Evolutionary conservation across 1,140 invertebrate species (phyloP).

Genomic region (Trachelipus rathkii): DNA sequence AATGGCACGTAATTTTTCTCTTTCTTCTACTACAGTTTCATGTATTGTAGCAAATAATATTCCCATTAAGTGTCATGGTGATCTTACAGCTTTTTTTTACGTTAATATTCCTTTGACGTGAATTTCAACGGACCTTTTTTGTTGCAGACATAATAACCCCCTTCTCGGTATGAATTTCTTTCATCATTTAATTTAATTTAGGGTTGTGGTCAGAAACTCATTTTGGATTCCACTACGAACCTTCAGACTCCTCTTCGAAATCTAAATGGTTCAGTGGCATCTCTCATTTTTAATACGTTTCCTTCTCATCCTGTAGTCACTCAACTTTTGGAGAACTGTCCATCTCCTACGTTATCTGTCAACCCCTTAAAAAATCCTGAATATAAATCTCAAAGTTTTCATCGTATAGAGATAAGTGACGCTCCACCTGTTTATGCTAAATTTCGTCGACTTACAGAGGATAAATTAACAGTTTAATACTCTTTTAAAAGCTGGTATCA

Average conservation of each 20-base stretch:
- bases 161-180: not conserved
- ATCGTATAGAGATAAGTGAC: not conserved
- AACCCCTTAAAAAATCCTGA: not conserved
- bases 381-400: not conserved
- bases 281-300: too few species aligned
- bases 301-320: not conserved
- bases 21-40: not conserved
- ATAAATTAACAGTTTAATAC: slow-evolving; percentile 20
- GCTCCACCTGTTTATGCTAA: slow-evolving; percentile 24
- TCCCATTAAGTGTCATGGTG: slow-evolving; percentile 19
- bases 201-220: not conserved
- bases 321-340: not conserved
- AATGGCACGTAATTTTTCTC: not conserved
- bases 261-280: too few species aligned
- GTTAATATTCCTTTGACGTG: not conserved
- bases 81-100: not conserved
- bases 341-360: too few species aligned
- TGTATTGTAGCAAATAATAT: not conserved
- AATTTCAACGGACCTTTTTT: not conserved
- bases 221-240: slow-evolving; percentile 11
- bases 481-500: slow-evolving; percentile 19
- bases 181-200: not conserved
- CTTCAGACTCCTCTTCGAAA: too few species aligned
- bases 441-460: not conserved
- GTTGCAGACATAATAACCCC: not conserved